Evolutionary conservation across 2,113 vertebrate species (phyloP).

Genomic region (Rafetus swinhoei): DNA sequence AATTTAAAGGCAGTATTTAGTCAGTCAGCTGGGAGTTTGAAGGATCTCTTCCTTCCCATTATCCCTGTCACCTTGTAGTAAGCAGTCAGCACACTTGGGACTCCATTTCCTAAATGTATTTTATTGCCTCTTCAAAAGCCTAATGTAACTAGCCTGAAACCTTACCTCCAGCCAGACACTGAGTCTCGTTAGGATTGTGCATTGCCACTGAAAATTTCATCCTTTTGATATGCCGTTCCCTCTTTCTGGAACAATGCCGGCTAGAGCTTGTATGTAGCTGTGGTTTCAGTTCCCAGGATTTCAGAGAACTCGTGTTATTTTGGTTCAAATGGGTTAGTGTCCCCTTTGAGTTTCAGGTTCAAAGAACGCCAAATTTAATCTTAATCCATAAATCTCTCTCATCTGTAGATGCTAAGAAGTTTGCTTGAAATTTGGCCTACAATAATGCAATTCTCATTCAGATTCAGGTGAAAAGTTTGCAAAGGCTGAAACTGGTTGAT

Average conservation of each 20-base stretch:
- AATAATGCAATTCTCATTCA: not conserved
- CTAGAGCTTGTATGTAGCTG: not conserved
- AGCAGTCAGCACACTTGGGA: not conserved
- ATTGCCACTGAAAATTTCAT: not conserved
- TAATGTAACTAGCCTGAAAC: not conserved
- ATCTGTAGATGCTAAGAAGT: not conserved
- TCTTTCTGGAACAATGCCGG: not conserved
- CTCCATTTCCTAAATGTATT: not conserved
- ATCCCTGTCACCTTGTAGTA: not conserved
- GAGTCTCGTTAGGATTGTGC: not conserved
- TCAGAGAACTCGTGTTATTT: not conserved
- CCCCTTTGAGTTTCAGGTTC: not conserved
- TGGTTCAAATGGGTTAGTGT: not conserved
- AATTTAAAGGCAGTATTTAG: conserved; percentile 25
- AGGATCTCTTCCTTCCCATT: not conserved
- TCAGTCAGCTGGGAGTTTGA: not conserved
- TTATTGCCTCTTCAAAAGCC: not conserved
- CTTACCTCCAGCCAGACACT: not conserved
- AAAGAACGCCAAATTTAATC: not conserved
- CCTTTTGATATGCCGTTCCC: not conserved
- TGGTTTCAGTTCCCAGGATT: not conserved
- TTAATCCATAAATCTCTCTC: not conserved
- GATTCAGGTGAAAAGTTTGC: not conserved
- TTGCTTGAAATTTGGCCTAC: not conserved
- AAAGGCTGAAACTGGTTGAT: not conserved